These are phyloP conservation scores for Porites lutea DNA, from an alignment of 64 coral and sea anemone species.

Conservation along the genomic window DNA sequence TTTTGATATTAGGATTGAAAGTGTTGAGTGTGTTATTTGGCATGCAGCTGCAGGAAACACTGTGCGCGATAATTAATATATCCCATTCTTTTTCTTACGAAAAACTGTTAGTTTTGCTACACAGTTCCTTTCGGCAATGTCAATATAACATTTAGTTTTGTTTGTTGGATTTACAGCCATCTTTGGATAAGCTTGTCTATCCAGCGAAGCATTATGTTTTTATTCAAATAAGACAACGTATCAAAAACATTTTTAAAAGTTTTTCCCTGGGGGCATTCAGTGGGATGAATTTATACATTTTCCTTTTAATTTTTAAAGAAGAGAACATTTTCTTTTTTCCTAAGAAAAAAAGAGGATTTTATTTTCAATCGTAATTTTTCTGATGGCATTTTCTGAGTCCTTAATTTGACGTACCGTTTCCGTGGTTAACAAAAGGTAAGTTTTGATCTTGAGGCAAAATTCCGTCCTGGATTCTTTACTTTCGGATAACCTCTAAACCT, in stretches of 20 bases:
- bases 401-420: not conserved
- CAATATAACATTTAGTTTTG: slow-evolving; percentile 9
- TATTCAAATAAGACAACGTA: slow-evolving; percentile 21
- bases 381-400: not conserved
- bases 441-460: not conserved
- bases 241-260: not conserved
- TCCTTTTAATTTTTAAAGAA: not conserved
- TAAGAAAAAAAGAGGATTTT: not conserved
- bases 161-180: not conserved
- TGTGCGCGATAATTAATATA: not conserved
- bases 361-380: no score
- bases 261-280: not conserved
- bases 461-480: no score
- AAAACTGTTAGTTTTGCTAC: not conserved
- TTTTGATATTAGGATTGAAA: no score
- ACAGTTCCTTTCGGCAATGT: not conserved
- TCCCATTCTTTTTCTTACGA: not conserved
- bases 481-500: no score
- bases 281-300: not conserved
- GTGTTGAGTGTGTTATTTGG: not conserved
- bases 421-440: not conserved
- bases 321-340: not conserved
- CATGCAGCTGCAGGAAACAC: not conserved
- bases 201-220: not conserved
- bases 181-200: not conserved